Evolutionary conservation across 2,797 vertebrate genomes (phyloP).

Genomic region (Crax fasciolata): DNA sequence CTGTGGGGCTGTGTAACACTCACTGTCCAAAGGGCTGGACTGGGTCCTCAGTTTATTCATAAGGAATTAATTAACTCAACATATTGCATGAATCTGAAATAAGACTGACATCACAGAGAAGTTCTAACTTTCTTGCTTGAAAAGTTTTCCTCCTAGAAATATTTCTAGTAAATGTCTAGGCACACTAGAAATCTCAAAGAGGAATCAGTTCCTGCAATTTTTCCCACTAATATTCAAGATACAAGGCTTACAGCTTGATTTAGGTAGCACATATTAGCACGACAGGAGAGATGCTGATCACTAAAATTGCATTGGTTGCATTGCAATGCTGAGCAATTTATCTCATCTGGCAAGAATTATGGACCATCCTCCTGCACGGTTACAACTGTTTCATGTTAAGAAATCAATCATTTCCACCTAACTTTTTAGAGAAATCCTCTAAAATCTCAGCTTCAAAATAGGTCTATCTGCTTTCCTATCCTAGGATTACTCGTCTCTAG

Average conservation of each 20-base stretch:
- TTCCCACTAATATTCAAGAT: neutral
- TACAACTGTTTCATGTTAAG: neutral
- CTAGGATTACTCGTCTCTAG: neutral
- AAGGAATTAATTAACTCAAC: neutral
- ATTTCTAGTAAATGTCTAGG: neutral
- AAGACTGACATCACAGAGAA: neutral
- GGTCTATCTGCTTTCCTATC: neutral
- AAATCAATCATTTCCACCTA: neutral
- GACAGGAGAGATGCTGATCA: neutral
- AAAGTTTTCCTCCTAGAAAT: neutral
- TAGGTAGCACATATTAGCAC: neutral
- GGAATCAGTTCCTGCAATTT: neutral
- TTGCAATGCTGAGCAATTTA: neutral
- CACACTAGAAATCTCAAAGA: neutral
- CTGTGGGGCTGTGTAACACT: neutral
- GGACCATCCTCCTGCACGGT: neutral
- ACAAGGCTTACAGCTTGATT: neutral
- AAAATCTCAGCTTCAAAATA: neutral
- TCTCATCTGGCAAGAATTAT: neutral
- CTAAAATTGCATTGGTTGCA: neutral
- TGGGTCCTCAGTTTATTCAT: neutral
- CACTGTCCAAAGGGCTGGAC: neutral
- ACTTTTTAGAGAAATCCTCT: neutral
- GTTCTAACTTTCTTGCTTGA: neutral
- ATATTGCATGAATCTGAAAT: neutral